Conservation (phyloP, 37 sponge, comb jelly and placozoan species). For the Ianthella basta region DNA sequence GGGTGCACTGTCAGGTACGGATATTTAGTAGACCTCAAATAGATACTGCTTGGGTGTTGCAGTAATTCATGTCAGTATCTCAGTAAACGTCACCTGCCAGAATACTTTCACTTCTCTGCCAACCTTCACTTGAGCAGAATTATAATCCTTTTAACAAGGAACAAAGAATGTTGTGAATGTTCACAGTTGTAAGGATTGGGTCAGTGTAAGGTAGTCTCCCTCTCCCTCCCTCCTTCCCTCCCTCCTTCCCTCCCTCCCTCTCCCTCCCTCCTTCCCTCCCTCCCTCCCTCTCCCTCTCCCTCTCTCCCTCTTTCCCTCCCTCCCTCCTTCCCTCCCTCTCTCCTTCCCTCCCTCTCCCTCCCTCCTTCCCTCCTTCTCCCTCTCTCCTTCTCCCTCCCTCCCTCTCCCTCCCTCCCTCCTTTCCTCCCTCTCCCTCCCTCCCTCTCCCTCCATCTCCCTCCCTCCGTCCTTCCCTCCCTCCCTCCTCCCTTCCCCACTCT, state of each 20-base stretch:
- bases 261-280: slow-evolving; percentile 9
- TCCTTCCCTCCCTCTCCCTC: not conserved
- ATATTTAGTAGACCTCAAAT: no score
- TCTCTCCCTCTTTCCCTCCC: not conserved
- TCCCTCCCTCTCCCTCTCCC: slow-evolving; percentile 35
- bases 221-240: no score
- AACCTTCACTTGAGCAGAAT: no score
- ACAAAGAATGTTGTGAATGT: no score
- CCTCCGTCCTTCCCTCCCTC: not conserved
- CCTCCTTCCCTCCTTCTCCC: slow-evolving; percentile 15
- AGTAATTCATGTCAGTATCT: no score
- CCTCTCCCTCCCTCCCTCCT: not conserved
- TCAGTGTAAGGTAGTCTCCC: no score
- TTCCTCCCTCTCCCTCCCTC: not conserved
- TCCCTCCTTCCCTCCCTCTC: slow-evolving; percentile 1
- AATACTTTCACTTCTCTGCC: no score
- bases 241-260: not conserved
- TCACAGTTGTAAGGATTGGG: no score
- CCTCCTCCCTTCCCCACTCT: not conserved
- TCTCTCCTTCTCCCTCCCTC: not conserved
- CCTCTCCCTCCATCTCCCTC: not conserved
- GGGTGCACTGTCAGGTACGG: no score
- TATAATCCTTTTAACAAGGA: no score
- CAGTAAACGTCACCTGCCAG: no score
- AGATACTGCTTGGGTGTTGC: no score